Conservation (phyloP, 2,113 vertebrate species). For the Elephantulus edwardii region DNA sequence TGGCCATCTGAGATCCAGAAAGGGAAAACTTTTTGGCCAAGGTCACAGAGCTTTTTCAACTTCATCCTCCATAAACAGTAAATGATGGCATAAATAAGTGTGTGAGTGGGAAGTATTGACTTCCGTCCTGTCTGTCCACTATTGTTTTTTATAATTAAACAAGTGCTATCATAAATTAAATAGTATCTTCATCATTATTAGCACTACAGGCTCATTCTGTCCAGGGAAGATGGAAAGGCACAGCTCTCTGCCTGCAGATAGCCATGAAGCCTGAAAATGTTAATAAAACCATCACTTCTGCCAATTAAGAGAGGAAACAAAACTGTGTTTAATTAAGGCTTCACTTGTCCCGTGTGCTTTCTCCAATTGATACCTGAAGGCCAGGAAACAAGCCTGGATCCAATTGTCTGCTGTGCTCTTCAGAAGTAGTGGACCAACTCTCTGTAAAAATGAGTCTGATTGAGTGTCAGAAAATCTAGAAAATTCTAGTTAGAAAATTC, state of each 20-base stretch:
- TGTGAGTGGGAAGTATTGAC: background rate
- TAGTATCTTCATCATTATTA: slow-evolving; percentile 55
- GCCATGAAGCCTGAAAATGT: slow-evolving; percentile 65
- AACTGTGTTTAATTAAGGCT: slow-evolving; percentile 71
- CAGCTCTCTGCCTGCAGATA: slow-evolving; percentile 43
- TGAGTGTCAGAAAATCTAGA: background rate
- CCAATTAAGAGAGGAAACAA: slow-evolving; percentile 78
- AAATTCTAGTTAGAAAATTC: background rate
- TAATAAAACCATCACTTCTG: slow-evolving; percentile 66
- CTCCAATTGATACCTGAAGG: slow-evolving; percentile 33
- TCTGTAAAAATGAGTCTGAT: slow-evolving; percentile 4
- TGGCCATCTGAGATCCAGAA: background rate
- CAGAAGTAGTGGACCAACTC: slow-evolving; percentile 19
- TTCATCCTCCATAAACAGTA: slow-evolving; percentile 1
- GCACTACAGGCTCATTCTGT: slow-evolving; percentile 70
- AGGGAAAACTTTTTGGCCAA: background rate
- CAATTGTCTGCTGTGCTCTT: slow-evolving; percentile 15
- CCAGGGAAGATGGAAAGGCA: slow-evolving; percentile 60
- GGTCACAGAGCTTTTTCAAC: slow-evolving; percentile 34
- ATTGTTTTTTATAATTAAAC: slow-evolving; percentile 5
- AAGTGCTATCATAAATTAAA: slow-evolving; percentile 76
- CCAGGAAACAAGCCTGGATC: slow-evolving; percentile 14
- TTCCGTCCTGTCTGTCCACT: slow-evolving; percentile 37
- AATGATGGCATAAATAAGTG: slow-evolving; percentile 33
- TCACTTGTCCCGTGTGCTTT: slow-evolving; percentile 64